A percentile compares a stretch with the other conserved stretches of the same genome.
Evolutionary conservation across 2,113 vertebrate genomes (phyloP).

Genomic region (Polypterus senegalus): DNA sequence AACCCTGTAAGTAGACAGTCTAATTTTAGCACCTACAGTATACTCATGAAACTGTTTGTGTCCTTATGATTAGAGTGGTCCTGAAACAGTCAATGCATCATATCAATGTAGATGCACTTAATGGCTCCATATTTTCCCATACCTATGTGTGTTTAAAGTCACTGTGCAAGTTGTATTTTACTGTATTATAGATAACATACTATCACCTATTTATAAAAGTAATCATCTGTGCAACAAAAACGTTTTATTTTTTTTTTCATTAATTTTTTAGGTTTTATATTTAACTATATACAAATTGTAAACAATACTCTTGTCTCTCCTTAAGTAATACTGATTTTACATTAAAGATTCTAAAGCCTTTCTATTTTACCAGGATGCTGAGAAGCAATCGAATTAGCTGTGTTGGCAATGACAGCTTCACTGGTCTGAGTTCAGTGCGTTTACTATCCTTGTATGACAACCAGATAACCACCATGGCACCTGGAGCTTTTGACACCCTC

Average conservation of each 20-base stretch:
- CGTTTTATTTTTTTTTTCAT: no score
- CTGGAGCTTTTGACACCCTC: conserved; percentile 83
- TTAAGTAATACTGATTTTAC: not conserved
- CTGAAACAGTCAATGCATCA: no score
- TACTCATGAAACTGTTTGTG: not conserved
- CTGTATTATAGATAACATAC: no score
- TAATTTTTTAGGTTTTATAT: no score
- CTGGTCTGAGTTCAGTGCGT: conserved; percentile 85
- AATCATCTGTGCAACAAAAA: no score
- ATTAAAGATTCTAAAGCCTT: not conserved
- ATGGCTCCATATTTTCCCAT: no score
- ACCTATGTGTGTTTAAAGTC: no score
- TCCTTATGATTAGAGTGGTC: not conserved
- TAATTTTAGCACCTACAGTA: not conserved
- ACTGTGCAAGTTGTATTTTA: no score
- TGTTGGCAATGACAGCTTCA: conserved; percentile 88
- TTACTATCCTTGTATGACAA: conserved; percentile 94
- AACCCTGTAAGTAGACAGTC: conserved; percentile 70
- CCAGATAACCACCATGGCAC: conserved; percentile 85
- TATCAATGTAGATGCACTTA: no score
- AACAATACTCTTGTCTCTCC: not conserved
- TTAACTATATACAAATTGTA: no score
- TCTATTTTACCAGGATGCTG: conserved; percentile 65
- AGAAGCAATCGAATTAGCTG: conserved; percentile 92
- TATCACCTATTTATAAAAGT: no score